Base-by-base conservation (phyloP, 1,140 invertebrate species). In the Zaprionus davidi region DNA sequence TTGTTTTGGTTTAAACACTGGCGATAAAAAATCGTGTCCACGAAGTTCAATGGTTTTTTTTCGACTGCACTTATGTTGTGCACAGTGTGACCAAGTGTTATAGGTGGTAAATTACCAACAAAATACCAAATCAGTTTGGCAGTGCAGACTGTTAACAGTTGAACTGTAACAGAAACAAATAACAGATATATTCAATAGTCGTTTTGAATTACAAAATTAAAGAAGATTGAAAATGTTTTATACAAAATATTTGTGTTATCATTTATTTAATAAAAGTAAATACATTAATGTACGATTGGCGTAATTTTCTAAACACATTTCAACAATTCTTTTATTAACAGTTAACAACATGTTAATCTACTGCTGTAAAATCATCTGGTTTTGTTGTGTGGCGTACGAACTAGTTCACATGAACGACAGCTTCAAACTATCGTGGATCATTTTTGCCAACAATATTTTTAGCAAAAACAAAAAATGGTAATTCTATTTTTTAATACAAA, bases 1-100 rank as follows among this genome's bases (percentile, higher is more conserved):
- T 83, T 84, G 82, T 79, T 76, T 77, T 79, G 78, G 65, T 70
- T 63, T 20, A 55, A 76, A 67, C 64, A 73, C 38, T 74, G 5
- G 58, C 59, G 49, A 64, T 65, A 55, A 56, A 75, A 24, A 51
- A 24, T 69, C 71, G 51, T 71, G 81, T 79, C 67, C 59, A 72
- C 13, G 20, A 53, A 64, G 60, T 46, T 82, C 69, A 71, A 36
- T 41, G 80, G 55, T 78, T 82, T 78, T 69, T 76, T 81, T 81
- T 75, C 70, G 71, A 77, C 75, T 77, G 73, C 68, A 60, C 31
- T 41, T 22, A 36, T 51, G 36, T 46, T 71, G 34, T 53, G 41
- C 17, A 31, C 49, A 64, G 55, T 71, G 68, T 72, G 62, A 77
- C 71, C 70, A 68, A 34, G 12, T 46, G 12, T 12, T 6, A 2